Evolutionary conservation across 2,797 vertebrate species (phyloP).

Genomic region (Gouania willdenowi): DNA sequence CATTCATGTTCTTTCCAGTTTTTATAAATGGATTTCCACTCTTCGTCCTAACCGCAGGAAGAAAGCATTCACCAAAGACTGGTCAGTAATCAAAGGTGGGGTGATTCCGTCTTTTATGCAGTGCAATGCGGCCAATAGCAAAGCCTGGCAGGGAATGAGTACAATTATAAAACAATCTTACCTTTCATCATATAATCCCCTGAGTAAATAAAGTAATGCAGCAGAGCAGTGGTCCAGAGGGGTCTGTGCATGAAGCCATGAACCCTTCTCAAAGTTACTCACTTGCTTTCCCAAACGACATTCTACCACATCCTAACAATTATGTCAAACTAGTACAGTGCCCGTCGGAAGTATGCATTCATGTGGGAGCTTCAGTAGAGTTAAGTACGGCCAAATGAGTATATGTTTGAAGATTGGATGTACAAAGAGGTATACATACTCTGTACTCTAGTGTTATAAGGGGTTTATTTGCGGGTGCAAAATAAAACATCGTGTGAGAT

Average conservation of each 20-base stretch:
- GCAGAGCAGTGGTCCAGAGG: neutral
- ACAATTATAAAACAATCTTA: constrained; percentile 9
- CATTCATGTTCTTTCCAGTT: constrained; percentile 8
- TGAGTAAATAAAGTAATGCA: neutral
- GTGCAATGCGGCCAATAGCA: neutral
- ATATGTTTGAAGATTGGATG: too few species aligned
- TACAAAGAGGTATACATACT: too few species aligned
- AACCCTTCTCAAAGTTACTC: too few species aligned
- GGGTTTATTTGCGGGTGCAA: too few species aligned
- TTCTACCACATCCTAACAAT: too few species aligned
- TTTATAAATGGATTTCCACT: constrained; percentile 1
- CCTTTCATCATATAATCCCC: constrained; percentile 13
- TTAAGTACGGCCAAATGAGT: too few species aligned
- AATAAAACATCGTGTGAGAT: too few species aligned
- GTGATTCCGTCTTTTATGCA: neutral
- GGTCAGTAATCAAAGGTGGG: neutral
- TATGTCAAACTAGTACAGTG: too few species aligned
- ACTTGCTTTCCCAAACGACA: too few species aligned
- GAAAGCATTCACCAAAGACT: constrained; percentile 11
- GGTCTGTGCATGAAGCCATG: neutral
- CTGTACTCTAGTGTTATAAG: too few species aligned
- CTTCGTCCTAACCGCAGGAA: constrained; percentile 2
- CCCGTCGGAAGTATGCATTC: too few species aligned
- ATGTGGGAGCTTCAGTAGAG: too few species aligned
- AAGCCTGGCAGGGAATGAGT: neutral